phyloP scores from a whole-genome alignment of 2,888 invertebrate genomes.

The Zeuzera pyrina region DNA sequence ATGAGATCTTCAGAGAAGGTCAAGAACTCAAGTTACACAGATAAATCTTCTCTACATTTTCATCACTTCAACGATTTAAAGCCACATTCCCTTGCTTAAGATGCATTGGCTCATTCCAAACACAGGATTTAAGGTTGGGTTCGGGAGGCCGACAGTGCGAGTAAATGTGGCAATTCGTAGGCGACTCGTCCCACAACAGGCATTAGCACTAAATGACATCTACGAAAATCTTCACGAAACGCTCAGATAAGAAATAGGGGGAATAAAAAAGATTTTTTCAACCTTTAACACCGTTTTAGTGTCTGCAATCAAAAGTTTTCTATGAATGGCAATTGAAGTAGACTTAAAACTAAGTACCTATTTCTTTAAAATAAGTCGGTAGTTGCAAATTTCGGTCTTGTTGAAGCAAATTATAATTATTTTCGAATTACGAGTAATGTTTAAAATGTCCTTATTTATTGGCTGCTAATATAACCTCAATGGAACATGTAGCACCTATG shows the following conservation, averaged over 20 bases:
- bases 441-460: too few relatives aligned
- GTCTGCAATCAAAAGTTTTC: too few relatives aligned
- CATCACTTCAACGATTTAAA: constrained; percentile 47
- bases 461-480: too few relatives aligned
- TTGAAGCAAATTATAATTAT: too few relatives aligned
- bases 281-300: constrained; percentile 33
- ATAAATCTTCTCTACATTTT: constrained; percentile 36
- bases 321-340: too few relatives aligned
- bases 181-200: constrained; percentile 56
- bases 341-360: too few relatives aligned
- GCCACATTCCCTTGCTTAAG: constrained; percentile 56
- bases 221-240: constrained; percentile 56
- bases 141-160: constrained; percentile 36
- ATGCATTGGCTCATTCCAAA: constrained; percentile 68
- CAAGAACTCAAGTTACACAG: too few relatives aligned
- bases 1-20: too few relatives aligned
- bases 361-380: too few relatives aligned
- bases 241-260: constrained; percentile 49
- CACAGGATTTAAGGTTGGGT: constrained; percentile 57
- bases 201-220: constrained; percentile 71
- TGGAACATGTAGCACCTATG: too few relatives aligned
- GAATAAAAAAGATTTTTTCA: constrained; percentile 47
- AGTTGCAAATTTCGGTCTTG: too few relatives aligned
- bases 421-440: too few relatives aligned
- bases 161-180: constrained; percentile 66